A percentile compares a stretch with the other conserved stretches of the same genome.
Conservation (phyloP, 2,113 vertebrate species). For the Collichthys lucidus region DNA sequence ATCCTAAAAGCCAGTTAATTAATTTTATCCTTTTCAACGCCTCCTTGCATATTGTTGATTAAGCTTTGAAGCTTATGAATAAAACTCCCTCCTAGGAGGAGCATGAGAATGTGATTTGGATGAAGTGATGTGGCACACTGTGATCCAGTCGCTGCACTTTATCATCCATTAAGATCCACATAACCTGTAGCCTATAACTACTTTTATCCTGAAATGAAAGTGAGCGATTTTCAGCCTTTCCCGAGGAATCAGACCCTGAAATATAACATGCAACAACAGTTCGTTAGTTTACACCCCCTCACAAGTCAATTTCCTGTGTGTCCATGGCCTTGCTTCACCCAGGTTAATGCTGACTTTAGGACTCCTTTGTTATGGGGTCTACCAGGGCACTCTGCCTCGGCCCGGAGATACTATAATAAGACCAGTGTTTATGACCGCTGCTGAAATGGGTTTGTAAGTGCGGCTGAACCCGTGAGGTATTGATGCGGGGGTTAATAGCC, state of each 20-base stretch:
- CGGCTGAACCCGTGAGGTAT: slow-evolving; percentile 76
- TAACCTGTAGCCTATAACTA: slow-evolving; percentile 43
- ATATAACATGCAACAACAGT: slow-evolving; percentile 54
- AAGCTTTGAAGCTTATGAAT: slow-evolving; percentile 72
- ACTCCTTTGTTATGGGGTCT: slow-evolving; percentile 66
- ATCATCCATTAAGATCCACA: slow-evolving; percentile 67
- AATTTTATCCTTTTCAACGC: slow-evolving; percentile 68
- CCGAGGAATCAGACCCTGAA: slow-evolving; percentile 37
- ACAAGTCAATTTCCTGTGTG: slow-evolving; percentile 51
- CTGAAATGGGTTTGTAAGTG: slow-evolving; percentile 79
- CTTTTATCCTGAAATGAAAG: slow-evolving; percentile 61
- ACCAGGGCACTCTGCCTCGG: slow-evolving; percentile 45
- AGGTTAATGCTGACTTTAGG: slow-evolving; percentile 73
- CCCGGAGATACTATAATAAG: slow-evolving; percentile 76
- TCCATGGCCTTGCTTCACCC: slow-evolving; percentile 57
- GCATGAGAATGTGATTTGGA: slow-evolving; percentile 59
- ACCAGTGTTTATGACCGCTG: slow-evolving; percentile 72
- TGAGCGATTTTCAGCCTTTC: slow-evolving; percentile 28
- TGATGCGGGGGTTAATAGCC: slow-evolving; percentile 82
- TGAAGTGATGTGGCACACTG: slow-evolving; percentile 68
- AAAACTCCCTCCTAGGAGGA: slow-evolving; percentile 64
- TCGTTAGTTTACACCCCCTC: slow-evolving; percentile 52
- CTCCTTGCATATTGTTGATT: slow-evolving; percentile 74
- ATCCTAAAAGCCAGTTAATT: slow-evolving; percentile 70
- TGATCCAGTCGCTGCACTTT: slow-evolving; percentile 65